Conservation (phyloP, 2,113 vertebrate species). For the Notothenia coriiceps region DNA sequence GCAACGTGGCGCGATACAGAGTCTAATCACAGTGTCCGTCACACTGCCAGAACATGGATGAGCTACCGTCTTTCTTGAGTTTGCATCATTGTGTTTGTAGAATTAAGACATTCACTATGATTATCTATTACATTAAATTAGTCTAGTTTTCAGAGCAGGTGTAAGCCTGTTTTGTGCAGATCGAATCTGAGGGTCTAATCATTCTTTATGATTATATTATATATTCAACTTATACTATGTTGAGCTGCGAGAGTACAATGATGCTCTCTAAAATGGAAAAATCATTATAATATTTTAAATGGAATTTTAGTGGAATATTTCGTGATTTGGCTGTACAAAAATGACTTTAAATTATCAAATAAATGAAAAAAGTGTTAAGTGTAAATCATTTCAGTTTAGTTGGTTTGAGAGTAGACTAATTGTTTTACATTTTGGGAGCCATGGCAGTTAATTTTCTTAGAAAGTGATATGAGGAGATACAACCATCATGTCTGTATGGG, state of each 20-base stretch:
- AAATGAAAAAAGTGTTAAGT: conserved; percentile 39
- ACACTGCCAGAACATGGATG: conserved; percentile 60
- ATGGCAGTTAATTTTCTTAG: neutral
- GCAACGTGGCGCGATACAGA: conserved; percentile 8
- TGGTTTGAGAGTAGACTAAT: neutral
- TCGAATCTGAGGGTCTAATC: conserved; percentile 31
- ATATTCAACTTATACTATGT: conserved; percentile 33
- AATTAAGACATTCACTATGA: conserved; percentile 52
- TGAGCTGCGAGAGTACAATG: conserved; percentile 19
- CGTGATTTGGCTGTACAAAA: conserved; percentile 53
- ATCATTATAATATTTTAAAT: conserved; percentile 20
- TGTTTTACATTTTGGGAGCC: conserved; percentile 18
- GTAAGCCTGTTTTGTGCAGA: conserved; percentile 9
- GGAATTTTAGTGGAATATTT: conserved; percentile 45
- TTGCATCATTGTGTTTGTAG: conserved; percentile 76
- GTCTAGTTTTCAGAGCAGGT: conserved; percentile 43
- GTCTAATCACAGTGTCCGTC: conserved; percentile 44
- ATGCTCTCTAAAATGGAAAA: conserved; percentile 26
- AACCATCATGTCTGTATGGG: neutral
- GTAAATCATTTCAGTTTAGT: conserved; percentile 12
- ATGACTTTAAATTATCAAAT: conserved; percentile 21
- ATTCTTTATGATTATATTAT: conserved; percentile 43
- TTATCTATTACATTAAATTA: conserved; percentile 63
- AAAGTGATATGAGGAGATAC: neutral
- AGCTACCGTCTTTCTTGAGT: conserved; percentile 50